Percentiles rank a stretch among this genome's conserved stretches.
phyloP scores from a whole-genome alignment of 1,140 invertebrate species.

The Saccostrea echinata region DNA sequence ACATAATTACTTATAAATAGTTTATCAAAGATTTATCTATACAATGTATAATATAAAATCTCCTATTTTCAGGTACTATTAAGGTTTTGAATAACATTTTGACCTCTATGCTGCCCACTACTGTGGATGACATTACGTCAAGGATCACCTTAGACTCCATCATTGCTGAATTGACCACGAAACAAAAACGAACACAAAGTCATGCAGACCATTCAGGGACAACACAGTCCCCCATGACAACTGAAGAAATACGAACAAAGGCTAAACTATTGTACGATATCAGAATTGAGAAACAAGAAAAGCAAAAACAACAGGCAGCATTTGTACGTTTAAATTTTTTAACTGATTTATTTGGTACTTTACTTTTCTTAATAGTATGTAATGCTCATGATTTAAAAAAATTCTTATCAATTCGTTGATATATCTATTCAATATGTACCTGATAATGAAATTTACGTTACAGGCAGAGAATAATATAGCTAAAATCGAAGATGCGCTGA shows the following conservation, averaged over 20 bases:
- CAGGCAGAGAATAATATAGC: constrained; percentile 26
- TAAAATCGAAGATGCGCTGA: background rate
- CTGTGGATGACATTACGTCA: background rate
- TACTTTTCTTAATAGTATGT: too few relatives aligned
- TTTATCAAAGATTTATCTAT: too few relatives aligned
- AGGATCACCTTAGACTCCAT: background rate
- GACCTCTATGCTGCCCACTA: background rate
- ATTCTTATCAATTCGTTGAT: too few relatives aligned
- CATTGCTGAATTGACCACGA: background rate
- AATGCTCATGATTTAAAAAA: too few relatives aligned
- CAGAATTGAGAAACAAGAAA: background rate
- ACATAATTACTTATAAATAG: too few relatives aligned
- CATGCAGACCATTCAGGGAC: background rate
- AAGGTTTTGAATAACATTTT: constrained; percentile 27
- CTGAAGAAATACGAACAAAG: background rate
- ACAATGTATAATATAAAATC: background rate
- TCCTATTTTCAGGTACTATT: background rate
- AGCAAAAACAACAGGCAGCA: background rate
- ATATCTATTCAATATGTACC: too few relatives aligned
- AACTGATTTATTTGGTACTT: background rate
- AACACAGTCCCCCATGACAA: background rate
- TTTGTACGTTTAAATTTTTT: constrained; percentile 6
- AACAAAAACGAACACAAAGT: background rate
- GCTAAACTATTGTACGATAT: background rate
- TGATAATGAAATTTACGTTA: background rate